These are phyloP conservation scores for Anabas testudineus DNA, from an alignment of 2,797 vertebrate species.

Conservation along the genomic window DNA sequence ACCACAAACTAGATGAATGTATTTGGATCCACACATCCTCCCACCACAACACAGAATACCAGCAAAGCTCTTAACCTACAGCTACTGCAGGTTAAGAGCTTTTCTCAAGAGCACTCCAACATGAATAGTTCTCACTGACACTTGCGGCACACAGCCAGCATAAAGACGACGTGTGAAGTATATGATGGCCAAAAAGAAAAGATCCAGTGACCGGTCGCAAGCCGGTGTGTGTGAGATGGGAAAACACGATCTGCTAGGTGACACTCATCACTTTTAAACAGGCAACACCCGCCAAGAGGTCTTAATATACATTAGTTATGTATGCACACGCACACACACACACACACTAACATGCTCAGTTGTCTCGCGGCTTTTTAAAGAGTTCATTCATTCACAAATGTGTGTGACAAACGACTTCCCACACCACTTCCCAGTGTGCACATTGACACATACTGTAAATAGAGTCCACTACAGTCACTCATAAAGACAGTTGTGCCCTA, in stretches of 20 bases:
- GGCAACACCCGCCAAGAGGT: constrained; percentile 2
- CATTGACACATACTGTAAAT: constrained; percentile 34
- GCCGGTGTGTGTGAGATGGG: constrained; percentile 2
- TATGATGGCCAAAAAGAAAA: not conserved
- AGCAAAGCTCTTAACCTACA: too few relatives aligned
- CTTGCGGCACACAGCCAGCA: constrained; percentile 23
- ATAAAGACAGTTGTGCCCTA: constrained; percentile 34
- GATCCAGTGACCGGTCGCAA: constrained; percentile 4
- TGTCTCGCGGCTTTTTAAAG: constrained; percentile 38
- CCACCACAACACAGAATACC: not conserved
- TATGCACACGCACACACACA: not conserved
- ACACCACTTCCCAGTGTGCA: constrained; percentile 36
- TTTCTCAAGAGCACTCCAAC: constrained; percentile 29
- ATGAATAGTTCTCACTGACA: constrained; percentile 1
- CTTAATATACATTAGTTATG: constrained; percentile 27
- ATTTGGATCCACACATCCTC: not conserved
- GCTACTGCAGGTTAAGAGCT: constrained; percentile 10
- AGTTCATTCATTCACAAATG: constrained; percentile 59
- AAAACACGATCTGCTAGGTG: constrained; percentile 19
- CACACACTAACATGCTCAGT: not conserved
- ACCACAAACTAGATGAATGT: too few relatives aligned
- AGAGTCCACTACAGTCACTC: constrained; percentile 36
- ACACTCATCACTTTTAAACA: constrained; percentile 25
- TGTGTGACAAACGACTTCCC: constrained; percentile 43
- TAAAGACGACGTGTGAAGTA: constrained; percentile 14